Evolutionary conservation across 1,140 invertebrate species (phyloP), one percentile per base, ranked within the genome.

Genomic region (Ganaspis sp.): DNA sequence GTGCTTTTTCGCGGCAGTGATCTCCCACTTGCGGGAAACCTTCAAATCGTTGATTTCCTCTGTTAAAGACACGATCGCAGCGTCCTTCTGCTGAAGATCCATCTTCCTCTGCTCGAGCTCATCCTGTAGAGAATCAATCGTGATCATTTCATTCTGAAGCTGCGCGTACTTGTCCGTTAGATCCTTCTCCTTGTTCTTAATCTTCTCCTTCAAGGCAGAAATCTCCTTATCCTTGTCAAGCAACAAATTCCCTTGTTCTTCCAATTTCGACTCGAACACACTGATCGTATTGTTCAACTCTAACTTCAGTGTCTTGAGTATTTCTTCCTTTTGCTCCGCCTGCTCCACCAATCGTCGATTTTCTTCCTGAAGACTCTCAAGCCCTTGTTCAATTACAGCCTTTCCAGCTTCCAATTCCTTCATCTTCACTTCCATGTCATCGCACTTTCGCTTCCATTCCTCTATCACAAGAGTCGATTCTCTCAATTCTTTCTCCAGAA

Each of bases 101-200:
- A 34, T 72, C 69, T 78, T 84, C 23, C 76, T 78, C 5, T 82
- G 79, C 9, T 79, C 79, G 2, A 88, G 19, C 15, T 89, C 79
- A 19, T 86, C 84, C 37, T 87, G 84, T 19, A 90, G 77, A 71
- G 64, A 81, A 5, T 89, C 84, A 29, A 86, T 84, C 0, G 38
- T 45, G n/a, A 84, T 83, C 78, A 85, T 83, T 26, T 85, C 80
- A 70, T 81, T 82, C 70, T 85, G 81, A 21, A 88, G 71, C 23
- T 84, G 79, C 0, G 49, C 29, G 37, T 85, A 80, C 19, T 85
- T 88, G 0, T 91, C 88, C 45, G 92, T 90, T 75, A 94, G 91
- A 82, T 93, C 92, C 85, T 92, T 86, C 80, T 94, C 91, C 80
- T 92, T 93, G 49, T 91, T 75, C 5, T 75, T 42, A 15, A 89